Percentiles rank a stretch among this genome's conserved stretches.
phyloP scores from a whole-genome alignment of 2,113 vertebrate genomes.

The Cinclus mexicanus region DNA sequence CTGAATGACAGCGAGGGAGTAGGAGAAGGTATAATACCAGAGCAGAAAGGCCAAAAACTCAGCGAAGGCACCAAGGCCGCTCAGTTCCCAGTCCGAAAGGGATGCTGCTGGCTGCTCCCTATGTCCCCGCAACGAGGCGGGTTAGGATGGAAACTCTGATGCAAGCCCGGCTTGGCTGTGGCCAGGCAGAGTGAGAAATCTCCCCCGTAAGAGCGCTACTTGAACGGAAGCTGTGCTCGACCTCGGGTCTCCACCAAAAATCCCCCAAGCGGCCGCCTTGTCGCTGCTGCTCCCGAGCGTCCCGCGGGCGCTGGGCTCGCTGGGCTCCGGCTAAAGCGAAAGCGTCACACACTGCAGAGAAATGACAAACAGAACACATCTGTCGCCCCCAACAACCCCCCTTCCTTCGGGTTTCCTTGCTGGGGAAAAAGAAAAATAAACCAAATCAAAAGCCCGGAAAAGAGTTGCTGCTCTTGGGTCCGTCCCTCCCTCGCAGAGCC shows the following conservation, averaged over 20 bases:
- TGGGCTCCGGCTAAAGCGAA: slow-evolving; percentile 5
- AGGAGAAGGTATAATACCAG: neutral
- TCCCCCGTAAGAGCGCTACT: neutral
- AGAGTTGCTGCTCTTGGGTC: neutral
- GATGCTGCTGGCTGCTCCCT: neutral
- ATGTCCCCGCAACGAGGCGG: neutral
- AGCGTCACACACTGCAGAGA: neutral
- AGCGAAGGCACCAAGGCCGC: fast-evolving
- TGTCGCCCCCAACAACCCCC: neutral
- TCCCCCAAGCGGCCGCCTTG: neutral
- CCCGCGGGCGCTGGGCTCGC: neutral
- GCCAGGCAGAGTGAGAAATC: neutral
- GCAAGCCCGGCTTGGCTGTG: neutral
- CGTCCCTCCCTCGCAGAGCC: neutral
- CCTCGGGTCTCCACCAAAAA: neutral
- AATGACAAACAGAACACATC: slow-evolving; percentile 2
- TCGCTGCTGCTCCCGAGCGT: neutral
- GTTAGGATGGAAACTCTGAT: slow-evolving; percentile 20
- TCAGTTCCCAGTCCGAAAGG: neutral
- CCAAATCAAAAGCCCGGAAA: neutral
- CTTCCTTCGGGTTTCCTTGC: neutral
- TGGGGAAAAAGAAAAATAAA: neutral
- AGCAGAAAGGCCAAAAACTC: neutral
- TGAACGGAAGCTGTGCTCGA: slow-evolving; percentile 21
- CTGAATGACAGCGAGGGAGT: fast-evolving